Base-by-base conservation (phyloP, 2,888 invertebrate species). In the Galeopsomyia nigrocyanea region DNA sequence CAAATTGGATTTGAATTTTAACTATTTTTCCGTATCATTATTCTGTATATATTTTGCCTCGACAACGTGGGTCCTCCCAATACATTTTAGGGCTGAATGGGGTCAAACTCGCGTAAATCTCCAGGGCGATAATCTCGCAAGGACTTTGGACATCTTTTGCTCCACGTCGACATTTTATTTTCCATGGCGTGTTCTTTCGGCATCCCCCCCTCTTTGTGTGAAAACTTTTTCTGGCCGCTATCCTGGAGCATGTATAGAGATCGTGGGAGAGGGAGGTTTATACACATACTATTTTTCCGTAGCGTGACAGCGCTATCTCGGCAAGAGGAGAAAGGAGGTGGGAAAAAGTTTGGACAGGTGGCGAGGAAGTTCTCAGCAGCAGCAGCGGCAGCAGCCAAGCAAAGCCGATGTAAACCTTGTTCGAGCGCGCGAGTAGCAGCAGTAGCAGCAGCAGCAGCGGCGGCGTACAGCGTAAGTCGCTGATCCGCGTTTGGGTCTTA, bases 351-450 rank as follows among this genome's bases (percentile, higher is more conserved):
- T 68, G 46, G 61, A 67, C 58, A 67, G 68, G 61, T 68, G 53
- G 51, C 14, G 16, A 0, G 39, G 22, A 14, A 70, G 64, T 63
- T 63, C 56, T 2, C 49, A n/a, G n/a, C n/a, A n/a, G n/a, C n/a
- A n/a, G n/a, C n/a, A n/a, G 57, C 53, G 22, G 26, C 16, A 7
- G 58, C 17, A 39, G 13, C 39, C 39, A 1, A 39, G 47, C 10
- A 63, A 39, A 68, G 58, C 70, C 63, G 51, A 51, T 70, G 58
- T 57, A 70, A 70, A 70, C 64, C 64, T 60, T 53, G 60, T 63
- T 57, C 63, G 57, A 51, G 51, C n/a, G n/a, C n/a, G n/a, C n/a
- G n/a, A n/a, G n/a, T n/a, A n/a, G n/a, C n/a, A n/a, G n/a, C n/a
- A n/a, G n/a, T n/a, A n/a, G 57, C 53, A 46, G 26, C 16, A 7